Conservation (phyloP, 2,113 vertebrate species). For the Heliornis fulica region DNA sequence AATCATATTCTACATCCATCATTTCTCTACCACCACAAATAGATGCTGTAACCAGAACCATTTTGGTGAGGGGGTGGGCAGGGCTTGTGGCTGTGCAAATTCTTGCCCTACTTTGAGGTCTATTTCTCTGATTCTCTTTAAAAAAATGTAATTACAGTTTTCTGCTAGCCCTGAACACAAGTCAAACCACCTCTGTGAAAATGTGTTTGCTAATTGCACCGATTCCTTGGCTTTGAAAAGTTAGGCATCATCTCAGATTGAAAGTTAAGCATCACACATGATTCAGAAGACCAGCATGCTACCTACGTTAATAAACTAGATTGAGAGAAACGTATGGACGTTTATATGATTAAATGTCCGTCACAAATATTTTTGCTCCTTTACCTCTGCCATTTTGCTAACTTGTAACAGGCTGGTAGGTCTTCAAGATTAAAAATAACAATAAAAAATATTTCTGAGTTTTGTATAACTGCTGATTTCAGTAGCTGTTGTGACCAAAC, state of each 20-base stretch:
- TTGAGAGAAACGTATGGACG: background rate
- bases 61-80: background rate
- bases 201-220: background rate
- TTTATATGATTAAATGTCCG: background rate
- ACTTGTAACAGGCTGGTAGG: background rate
- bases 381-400: background rate
- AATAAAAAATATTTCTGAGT: background rate
- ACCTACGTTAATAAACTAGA: background rate
- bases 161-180: background rate
- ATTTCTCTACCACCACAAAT: background rate
- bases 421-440: background rate
- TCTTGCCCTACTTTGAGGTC: background rate
- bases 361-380: background rate
- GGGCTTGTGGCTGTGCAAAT: background rate
- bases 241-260: background rate
- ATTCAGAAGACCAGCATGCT: background rate
- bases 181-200: background rate
- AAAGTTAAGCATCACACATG: background rate
- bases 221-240: background rate
- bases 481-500: background rate
- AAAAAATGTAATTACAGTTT: background rate
- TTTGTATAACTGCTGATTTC: background rate
- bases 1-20: background rate
- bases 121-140: background rate
- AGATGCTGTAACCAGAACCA: background rate